Evolutionary conservation across 2,113 vertebrate species (phyloP).

Genomic region (Odocoileus hemionus): DNA sequence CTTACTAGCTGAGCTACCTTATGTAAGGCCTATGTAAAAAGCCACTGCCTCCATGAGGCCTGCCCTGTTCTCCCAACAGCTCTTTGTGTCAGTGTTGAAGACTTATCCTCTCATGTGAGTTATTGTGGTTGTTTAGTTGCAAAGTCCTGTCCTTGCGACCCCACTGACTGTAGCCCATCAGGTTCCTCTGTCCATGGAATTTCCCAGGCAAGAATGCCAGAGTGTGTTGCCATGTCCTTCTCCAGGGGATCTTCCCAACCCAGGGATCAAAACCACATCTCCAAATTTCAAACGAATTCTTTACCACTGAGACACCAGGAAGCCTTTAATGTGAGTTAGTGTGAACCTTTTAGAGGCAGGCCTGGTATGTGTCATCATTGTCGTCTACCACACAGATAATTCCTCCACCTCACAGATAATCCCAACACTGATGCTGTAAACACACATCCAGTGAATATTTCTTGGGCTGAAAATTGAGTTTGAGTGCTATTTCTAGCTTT

Average conservation of each 20-base stretch:
- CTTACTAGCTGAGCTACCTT: neutral
- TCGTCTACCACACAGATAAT: neutral
- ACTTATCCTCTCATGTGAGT: neutral
- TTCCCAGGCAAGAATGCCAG: neutral
- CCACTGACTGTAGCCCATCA: neutral
- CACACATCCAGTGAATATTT: neutral
- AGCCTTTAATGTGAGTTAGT: neutral
- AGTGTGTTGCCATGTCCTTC: neutral
- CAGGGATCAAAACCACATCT: neutral
- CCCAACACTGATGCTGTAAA: neutral
- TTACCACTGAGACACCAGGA: neutral
- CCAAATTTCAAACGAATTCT: neutral
- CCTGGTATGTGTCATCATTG: neutral
- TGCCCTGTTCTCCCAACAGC: neutral
- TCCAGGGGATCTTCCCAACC: neutral
- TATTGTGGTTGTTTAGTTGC: neutral
- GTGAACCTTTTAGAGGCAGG: neutral
- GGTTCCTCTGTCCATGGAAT: neutral
- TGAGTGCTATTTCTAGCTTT: neutral
- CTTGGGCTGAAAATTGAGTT: neutral
- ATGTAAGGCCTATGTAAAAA: neutral
- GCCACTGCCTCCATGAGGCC: neutral
- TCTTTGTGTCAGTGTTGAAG: neutral
- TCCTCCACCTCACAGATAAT: neutral
- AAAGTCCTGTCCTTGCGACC: neutral